These are phyloP conservation scores for Scatophagus argus DNA, from an alignment of 2,113 vertebrate genomes.

Conservation along the genomic window DNA sequence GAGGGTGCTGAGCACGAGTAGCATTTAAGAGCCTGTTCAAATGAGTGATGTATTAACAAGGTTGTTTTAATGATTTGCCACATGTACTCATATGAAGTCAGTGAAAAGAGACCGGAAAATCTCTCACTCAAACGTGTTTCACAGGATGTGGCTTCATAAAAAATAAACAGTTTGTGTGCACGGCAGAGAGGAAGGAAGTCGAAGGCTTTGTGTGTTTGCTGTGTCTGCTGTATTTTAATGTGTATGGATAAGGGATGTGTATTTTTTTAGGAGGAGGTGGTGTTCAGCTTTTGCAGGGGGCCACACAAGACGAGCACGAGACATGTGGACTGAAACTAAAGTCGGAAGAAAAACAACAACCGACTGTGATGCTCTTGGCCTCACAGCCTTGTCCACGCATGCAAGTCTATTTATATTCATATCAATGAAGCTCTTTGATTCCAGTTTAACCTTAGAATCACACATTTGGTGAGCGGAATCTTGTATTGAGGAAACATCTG, in stretches of 20 bases:
- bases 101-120: too few species aligned
- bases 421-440: background rate
- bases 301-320: background rate
- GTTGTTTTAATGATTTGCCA: slow-evolving; percentile 23
- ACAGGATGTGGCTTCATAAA: background rate
- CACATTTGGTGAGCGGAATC: background rate
- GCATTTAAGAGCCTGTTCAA: slow-evolving; percentile 41
- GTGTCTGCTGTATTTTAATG: background rate
- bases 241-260: background rate
- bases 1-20: background rate
- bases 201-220: background rate
- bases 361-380: background rate
- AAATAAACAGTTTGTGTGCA: background rate
- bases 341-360: background rate
- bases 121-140: too few species aligned
- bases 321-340: background rate
- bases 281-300: background rate
- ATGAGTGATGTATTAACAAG: slow-evolving; percentile 23
- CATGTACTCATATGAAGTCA: too few species aligned
- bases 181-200: too few species aligned
- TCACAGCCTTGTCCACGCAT: background rate
- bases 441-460: slow-evolving; percentile 17
- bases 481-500: slow-evolving; percentile 1
- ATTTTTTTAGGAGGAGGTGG: background rate
- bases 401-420: background rate